Conservation (phyloP, 2,797 vertebrate species). For the Darevskia nairensis region DNA sequence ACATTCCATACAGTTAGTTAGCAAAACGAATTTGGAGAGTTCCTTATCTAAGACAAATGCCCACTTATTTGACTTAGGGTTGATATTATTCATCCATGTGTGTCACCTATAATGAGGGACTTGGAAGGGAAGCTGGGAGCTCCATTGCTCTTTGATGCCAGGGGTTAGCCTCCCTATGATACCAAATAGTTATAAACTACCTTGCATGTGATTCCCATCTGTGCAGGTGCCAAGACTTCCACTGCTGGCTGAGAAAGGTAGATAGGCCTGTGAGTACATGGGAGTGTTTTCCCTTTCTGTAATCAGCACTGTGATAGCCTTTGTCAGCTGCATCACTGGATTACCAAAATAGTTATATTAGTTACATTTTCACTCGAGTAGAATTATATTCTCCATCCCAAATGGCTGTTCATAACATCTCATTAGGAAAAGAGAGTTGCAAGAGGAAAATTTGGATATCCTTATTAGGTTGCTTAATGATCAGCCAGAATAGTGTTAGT, state of each 20-base stretch:
- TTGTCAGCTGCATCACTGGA: neutral
- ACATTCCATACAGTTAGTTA: slow-evolving; percentile 10
- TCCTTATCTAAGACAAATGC: neutral
- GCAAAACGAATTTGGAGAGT: neutral
- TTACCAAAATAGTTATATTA: neutral
- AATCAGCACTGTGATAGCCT: neutral
- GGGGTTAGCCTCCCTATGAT: neutral
- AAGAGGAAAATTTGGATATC: neutral
- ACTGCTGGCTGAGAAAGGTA: neutral
- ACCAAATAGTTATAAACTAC: neutral
- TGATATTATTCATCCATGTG: neutral
- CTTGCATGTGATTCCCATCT: neutral
- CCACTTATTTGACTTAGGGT: slow-evolving; percentile 3
- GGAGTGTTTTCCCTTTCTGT: neutral
- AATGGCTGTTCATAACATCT: neutral
- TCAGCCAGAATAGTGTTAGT: neutral
- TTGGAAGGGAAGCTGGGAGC: neutral
- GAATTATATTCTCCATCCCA: neutral
- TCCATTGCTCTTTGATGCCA: neutral
- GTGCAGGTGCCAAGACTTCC: neutral
- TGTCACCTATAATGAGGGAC: neutral
- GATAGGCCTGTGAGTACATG: neutral
- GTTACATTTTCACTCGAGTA: neutral
- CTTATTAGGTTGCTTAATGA: neutral
- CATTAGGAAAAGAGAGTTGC: neutral